Conservation (phyloP, 2,888 invertebrate genomes). For the Zhengitettix transpicula region DNA sequence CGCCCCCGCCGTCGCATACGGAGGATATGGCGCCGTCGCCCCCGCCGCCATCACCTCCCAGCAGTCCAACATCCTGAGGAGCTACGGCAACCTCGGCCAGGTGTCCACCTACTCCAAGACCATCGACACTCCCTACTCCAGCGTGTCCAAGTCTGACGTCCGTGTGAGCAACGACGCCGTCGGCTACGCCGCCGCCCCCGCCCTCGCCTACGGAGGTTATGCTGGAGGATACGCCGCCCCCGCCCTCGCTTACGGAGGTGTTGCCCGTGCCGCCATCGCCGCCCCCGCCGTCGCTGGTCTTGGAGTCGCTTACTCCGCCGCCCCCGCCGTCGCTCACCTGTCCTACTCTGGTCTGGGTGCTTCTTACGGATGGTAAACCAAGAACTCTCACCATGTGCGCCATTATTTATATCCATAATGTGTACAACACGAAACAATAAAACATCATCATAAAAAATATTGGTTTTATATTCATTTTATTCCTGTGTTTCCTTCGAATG, state of each 20-base stretch:
- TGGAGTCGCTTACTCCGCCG: background rate
- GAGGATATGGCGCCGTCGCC: background rate
- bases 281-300: background rate
- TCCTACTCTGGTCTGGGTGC: no score
- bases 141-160: slow-evolving; percentile 50
- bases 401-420: no score
- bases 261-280: background rate
- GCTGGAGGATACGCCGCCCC: background rate
- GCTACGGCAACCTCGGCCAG: slow-evolving; percentile 46
- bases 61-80: slow-evolving; percentile 24
- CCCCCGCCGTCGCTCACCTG: background rate
- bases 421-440: no score
- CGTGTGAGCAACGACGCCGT: slow-evolving; percentile 29
- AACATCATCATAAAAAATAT: no score
- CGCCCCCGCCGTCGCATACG: slow-evolving; percentile 17
- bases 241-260: background rate
- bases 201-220: background rate
- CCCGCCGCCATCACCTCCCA: background rate
- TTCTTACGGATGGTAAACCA: no score
- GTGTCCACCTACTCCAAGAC: slow-evolving; percentile 55
- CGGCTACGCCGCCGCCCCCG: background rate
- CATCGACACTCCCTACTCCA: slow-evolving; percentile 54
- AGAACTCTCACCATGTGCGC: no score
- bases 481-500: no score
- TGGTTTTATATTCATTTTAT: no score